Conservation (phyloP, 2,113 vertebrate species). For the Zosterops borbonicus region DNA sequence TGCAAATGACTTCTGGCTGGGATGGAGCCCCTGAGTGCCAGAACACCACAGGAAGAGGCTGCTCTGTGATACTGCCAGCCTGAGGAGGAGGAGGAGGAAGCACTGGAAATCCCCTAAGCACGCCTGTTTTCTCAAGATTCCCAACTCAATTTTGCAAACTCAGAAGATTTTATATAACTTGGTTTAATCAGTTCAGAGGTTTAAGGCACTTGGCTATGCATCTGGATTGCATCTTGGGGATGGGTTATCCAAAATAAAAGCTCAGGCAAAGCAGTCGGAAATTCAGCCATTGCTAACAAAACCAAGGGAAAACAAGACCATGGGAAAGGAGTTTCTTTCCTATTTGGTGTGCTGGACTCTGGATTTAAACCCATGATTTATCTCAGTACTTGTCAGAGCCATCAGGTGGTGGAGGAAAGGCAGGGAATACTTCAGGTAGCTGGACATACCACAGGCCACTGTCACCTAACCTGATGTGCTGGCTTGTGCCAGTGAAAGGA, state of each 20-base stretch:
- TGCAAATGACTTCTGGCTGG: slow-evolving; percentile 45
- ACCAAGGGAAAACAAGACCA: background rate
- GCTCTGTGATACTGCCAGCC: slow-evolving; percentile 43
- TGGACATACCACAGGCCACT: background rate
- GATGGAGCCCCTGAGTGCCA: background rate
- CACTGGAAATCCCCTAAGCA: slow-evolving; percentile 58
- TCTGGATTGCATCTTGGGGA: slow-evolving; percentile 47
- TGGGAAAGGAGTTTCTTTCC: background rate
- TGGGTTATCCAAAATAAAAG: slow-evolving; percentile 9
- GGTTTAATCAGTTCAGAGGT: slow-evolving; percentile 33
- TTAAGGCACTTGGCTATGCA: slow-evolving; percentile 44
- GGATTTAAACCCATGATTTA: background rate
- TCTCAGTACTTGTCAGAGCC: background rate
- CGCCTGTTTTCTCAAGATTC: slow-evolving; percentile 29
- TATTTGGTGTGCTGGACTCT: background rate
- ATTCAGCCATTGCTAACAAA: slow-evolving; percentile 12
- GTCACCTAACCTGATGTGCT: rapidly evolving
- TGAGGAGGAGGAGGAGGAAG: slow-evolving; percentile 52
- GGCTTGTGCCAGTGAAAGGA: background rate
- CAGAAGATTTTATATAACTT: slow-evolving; percentile 49
- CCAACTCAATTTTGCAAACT: slow-evolving; percentile 46
- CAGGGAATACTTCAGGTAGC: background rate
- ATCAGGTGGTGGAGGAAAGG: background rate
- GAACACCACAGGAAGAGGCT: slow-evolving; percentile 38
- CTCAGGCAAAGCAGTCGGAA: background rate